Conservation (phyloP, 2,888 invertebrate genomes). For the Hyposoter dolosus region DNA sequence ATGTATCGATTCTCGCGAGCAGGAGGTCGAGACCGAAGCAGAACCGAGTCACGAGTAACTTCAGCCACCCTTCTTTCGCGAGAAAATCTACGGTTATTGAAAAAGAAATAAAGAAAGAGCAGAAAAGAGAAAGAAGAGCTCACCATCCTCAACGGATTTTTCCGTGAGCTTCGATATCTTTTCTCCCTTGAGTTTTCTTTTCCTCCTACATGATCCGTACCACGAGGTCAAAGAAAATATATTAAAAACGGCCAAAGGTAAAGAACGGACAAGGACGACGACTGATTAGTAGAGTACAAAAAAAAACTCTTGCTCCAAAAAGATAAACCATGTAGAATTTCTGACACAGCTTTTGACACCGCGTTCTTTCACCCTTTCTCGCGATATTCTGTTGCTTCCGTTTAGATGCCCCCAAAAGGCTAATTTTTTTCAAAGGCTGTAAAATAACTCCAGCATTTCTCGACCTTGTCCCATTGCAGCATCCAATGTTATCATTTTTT, state of each 20-base stretch:
- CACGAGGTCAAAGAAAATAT: conserved; percentile 8
- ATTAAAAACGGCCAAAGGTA: conserved; percentile 16
- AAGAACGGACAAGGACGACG: conserved; percentile 17
- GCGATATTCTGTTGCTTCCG: neutral
- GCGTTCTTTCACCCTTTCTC: neutral
- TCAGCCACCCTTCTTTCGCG: conserved; percentile 42
- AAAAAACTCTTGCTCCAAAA: conserved; percentile 27
- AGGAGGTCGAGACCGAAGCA: conserved; percentile 29
- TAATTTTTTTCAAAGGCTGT: too few species aligned
- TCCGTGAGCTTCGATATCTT: conserved; percentile 52
- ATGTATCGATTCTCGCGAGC: conserved; percentile 54
- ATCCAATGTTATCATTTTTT: too few species aligned
- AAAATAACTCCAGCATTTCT: too few species aligned
- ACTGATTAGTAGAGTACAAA: conserved; percentile 52
- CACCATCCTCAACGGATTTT: conserved; percentile 32
- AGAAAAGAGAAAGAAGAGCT: conserved; percentile 8
- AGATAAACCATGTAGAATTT: conserved; percentile 12
- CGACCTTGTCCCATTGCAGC: too few species aligned
- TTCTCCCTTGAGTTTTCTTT: conserved; percentile 32
- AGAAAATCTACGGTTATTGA: conserved; percentile 42
- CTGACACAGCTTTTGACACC: neutral
- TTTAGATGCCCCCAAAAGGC: too few species aligned
- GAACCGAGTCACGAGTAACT: conserved; percentile 29
- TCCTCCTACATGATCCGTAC: conserved; percentile 39
- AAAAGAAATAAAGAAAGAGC: conserved; percentile 19